These are phyloP conservation scores for Melospiza melodia DNA, from an alignment of 2,113 vertebrate species.

Conservation along the genomic window DNA sequence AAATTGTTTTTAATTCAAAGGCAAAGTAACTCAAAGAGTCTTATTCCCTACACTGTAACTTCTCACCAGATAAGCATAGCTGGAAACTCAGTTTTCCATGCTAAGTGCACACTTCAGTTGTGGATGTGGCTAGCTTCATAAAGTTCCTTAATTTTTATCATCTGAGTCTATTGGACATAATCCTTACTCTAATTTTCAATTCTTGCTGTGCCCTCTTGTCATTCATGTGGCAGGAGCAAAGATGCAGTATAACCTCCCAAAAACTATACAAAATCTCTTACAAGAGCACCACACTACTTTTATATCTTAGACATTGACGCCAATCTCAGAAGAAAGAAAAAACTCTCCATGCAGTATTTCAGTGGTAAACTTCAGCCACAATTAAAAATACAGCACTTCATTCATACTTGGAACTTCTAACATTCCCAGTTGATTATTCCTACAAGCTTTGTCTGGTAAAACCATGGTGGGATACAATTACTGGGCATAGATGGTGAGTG, in stretches of 20 bases:
- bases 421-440: not conserved
- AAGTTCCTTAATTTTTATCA: not conserved
- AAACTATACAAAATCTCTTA: not conserved
- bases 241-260: not conserved
- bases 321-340: not conserved
- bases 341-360: accelerated
- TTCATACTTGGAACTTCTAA: not conserved
- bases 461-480: accelerated
- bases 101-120: accelerated
- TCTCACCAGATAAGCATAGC: not conserved
- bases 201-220: not conserved
- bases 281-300: not conserved
- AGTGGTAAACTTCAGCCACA: not conserved
- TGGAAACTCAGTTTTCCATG: not conserved
- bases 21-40: not conserved
- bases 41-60: not conserved
- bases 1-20: not conserved
- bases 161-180: not conserved
- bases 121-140: not conserved
- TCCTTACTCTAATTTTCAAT: not conserved
- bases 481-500: not conserved
- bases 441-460: not conserved
- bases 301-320: not conserved
- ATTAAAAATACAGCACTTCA: not conserved
- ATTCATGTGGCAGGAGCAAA: not conserved